Base-by-base conservation (phyloP, 2,113 vertebrate genomes). In the Embiotoca jacksoni region DNA sequence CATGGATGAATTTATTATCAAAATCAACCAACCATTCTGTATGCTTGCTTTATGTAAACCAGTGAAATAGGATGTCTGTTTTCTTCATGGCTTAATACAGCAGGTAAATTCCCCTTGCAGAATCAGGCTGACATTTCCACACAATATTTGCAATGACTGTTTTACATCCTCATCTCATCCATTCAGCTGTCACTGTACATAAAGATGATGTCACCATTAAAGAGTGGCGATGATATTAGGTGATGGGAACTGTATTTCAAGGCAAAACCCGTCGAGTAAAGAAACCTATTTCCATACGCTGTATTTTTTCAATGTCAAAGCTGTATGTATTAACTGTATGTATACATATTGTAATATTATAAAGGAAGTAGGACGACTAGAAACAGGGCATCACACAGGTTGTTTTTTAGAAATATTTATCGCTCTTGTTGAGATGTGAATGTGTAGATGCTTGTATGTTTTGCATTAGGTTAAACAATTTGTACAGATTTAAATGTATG, bases 271-370 rank as follows among this genome's bases (percentile, higher is more conserved):
- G 57, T 59, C 66, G 36, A 80, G 23, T 37, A 72, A 72, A 82
- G 31, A 77, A 54, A 75, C 58, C 2, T 82, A 78, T 90, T 86
- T 91, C 74, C 68, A 62, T 84, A 75, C 33, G 37, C 74, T 77
- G 63, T 88, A 86, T 88, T 91, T 90, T 91, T 83, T 80, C 68
- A 87, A 35, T 65, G 49, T 85, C 32, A 56, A 58, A 81, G 77
- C 39, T 52, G 61, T 69, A 55, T 78, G 64, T 81, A 83, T 78
- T 84, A 33, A 50, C 59, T 39, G 16, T 80, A 41, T 78, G 46
- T 81, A 58, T 76, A 61, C 53, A 80, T 68, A 87, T 71, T 82
- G 74, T 81, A 69, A 72, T 50, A 75, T 81, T 78, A 49, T 57
- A 80, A 69, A 72, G 8, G 1, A 73, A 30, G 55, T 75, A 72